Evolutionary conservation across 30 jellyfish, hydroid and myxozoan species (phyloP).

Genomic region (Aurelia coerulea): DNA sequence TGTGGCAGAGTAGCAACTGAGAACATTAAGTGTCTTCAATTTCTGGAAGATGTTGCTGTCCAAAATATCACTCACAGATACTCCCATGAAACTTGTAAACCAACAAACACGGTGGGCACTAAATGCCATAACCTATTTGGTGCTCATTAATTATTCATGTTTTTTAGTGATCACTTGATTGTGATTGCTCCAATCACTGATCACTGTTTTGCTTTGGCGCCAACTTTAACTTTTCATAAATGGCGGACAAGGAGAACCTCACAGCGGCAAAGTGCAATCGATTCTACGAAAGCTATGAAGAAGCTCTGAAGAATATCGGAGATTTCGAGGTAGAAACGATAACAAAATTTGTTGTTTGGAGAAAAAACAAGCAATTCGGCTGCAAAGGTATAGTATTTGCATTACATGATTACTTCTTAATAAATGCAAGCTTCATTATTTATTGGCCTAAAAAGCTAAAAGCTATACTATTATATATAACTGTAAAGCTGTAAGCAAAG

Average conservation of each 20-base stretch:
- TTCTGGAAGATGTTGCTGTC: no score
- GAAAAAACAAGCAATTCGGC: constrained; percentile 25
- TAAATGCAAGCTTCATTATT: not conserved
- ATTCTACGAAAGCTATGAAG: constrained; percentile 11
- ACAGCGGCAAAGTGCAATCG: constrained; percentile 9
- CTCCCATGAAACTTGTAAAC: no score
- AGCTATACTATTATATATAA: no score
- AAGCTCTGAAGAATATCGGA: constrained; percentile 6
- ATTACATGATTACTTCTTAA: not conserved
- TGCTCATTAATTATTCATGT: no score
- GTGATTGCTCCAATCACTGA: constrained; percentile 29
- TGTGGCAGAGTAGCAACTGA: no score
- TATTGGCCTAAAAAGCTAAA: no score
- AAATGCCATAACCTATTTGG: no score
- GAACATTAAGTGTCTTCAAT: no score
- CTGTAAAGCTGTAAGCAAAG: no score
- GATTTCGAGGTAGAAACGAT: constrained; percentile 28
- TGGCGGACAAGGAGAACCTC: constrained; percentile 35
- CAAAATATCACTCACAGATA: no score
- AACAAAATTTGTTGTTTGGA: constrained; percentile 34
- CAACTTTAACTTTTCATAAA: constrained; percentile 1
- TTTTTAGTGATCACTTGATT: no score
- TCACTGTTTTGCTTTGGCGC: constrained; percentile 14
- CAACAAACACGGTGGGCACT: no score
- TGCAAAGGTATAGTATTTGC: constrained; percentile 23